These are phyloP conservation scores for Andrena chrysosceles DNA, from an alignment of 2,888 invertebrate genomes.

Conservation along the genomic window DNA sequence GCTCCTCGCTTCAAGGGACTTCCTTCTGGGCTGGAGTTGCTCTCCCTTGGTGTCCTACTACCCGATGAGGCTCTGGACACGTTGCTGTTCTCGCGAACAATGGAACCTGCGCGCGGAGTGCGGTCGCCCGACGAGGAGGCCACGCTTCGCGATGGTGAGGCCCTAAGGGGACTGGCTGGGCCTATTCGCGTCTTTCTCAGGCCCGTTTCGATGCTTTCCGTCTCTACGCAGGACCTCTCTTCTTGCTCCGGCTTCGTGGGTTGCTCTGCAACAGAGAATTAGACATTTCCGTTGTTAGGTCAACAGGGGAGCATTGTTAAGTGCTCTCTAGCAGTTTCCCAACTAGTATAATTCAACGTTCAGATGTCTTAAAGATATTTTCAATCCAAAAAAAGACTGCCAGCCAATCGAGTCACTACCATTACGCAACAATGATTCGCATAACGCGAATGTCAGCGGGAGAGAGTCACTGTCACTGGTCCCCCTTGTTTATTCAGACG, in stretches of 20 bases:
- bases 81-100: conserved; percentile 80
- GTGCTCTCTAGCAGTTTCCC: neutral
- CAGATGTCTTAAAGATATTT: neutral
- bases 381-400: neutral
- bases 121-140: conserved; percentile 77
- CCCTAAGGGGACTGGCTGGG: conserved; percentile 75
- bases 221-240: conserved; percentile 81
- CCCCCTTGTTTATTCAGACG: conserved; percentile 18
- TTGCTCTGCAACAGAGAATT: conserved; percentile 77
- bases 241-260: conserved; percentile 73
- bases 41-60: conserved; percentile 78
- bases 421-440: conserved; percentile 23
- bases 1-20: conserved; percentile 88
- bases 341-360: neutral
- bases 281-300: neutral
- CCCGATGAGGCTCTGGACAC: conserved; percentile 79
- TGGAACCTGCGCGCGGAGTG: conserved; percentile 76
- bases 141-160: conserved; percentile 76
- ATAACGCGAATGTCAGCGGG: conserved; percentile 22
- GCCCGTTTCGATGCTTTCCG: conserved; percentile 88
- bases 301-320: neutral
- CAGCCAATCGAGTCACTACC: neutral
- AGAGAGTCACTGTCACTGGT: conserved; percentile 7
- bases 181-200: conserved; percentile 88
- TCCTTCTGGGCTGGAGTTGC: conserved; percentile 79